A percentile compares a stretch with the other conserved stretches of the same genome.
These are phyloP conservation scores for Phylloscopus collybita DNA, from an alignment of 2,797 vertebrate genomes.

Conservation along the genomic window DNA sequence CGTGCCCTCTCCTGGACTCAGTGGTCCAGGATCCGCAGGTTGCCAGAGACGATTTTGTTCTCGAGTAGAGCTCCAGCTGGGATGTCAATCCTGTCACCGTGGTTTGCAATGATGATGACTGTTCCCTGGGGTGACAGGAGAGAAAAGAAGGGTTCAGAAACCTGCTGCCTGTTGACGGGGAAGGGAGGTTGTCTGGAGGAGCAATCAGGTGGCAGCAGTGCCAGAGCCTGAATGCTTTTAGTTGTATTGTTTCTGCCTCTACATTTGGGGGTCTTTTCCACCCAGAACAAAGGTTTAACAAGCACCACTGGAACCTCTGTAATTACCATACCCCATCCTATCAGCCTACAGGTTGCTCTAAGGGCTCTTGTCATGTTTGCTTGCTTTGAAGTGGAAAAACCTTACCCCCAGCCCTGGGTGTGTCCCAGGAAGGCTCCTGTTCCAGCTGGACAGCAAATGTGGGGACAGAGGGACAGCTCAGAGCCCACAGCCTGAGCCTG, in stretches of 20 bases:
- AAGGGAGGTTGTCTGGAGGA: rapidly evolving
- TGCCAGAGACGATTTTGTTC: conserved; percentile 98
- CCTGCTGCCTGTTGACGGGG: rapidly evolving
- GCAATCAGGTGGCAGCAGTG: not conserved
- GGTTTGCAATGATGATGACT: conserved; percentile 98
- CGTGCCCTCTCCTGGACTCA: conserved; percentile 69
- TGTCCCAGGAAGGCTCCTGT: not conserved
- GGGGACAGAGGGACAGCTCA: not conserved
- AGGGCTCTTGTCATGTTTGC: rapidly evolving
- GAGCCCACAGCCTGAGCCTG: rapidly evolving
- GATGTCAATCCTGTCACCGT: conserved; percentile 95
- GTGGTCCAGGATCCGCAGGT: conserved; percentile 97
- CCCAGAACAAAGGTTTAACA: not conserved
- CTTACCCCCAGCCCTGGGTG: rapidly evolving
- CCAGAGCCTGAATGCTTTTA: not conserved
- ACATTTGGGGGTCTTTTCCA: rapidly evolving
- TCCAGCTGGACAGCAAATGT: not conserved
- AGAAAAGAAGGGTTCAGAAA: not conserved
- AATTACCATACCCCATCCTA: not conserved
- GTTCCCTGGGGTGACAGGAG: conserved; percentile 84
- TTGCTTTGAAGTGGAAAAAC: not conserved
- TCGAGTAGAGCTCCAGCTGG: conserved; percentile 93
- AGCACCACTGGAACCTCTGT: not conserved
- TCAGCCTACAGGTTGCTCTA: not conserved
- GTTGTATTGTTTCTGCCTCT: not conserved